Evolutionary conservation across 1,140 invertebrate species (phyloP).

Genomic region (Drosophila lowei): DNA sequence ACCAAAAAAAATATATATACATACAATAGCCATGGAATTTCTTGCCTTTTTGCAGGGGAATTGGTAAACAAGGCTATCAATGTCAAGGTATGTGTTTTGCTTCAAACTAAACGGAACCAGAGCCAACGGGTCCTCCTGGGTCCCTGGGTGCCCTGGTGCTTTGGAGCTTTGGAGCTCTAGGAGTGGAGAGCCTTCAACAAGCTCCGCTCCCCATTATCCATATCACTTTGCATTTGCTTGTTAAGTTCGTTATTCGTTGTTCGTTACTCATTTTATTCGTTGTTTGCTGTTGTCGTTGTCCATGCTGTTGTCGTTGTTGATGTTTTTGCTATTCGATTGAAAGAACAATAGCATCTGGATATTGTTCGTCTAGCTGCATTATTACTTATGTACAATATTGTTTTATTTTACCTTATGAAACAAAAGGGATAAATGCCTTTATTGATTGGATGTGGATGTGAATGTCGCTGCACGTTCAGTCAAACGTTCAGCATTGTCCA

Average conservation of each 20-base stretch:
- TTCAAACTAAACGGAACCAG: constrained; percentile 68
- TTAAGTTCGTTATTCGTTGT: constrained; percentile 63
- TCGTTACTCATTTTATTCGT: constrained; percentile 51
- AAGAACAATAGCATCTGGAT: constrained; percentile 21
- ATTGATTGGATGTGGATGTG: no score
- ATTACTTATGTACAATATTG: constrained; percentile 4
- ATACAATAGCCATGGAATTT: constrained; percentile 83
- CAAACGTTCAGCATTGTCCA: constrained; percentile 25
- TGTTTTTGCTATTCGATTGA: constrained; percentile 50
- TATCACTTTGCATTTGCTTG: constrained; percentile 78
- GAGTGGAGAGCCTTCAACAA: constrained; percentile 30
- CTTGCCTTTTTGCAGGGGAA: constrained; percentile 93
- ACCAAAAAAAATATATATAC: constrained; percentile 74
- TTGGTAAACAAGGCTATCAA: constrained; percentile 99
- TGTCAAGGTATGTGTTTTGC: constrained; percentile 95
- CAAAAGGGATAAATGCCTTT: background rate
- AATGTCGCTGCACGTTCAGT: background rate
- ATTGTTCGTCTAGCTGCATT: constrained; percentile 30
- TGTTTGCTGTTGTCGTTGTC: constrained; percentile 60
- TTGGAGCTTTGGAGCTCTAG: constrained; percentile 39
- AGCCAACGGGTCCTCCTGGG: constrained; percentile 12
- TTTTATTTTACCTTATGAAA: constrained; percentile 7
- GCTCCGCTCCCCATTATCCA: constrained; percentile 38
- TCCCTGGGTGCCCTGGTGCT: constrained; percentile 32
- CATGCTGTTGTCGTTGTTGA: constrained; percentile 32